Conservation (phyloP, 2,888 invertebrate species). For the Oxycera nigricornis region DNA sequence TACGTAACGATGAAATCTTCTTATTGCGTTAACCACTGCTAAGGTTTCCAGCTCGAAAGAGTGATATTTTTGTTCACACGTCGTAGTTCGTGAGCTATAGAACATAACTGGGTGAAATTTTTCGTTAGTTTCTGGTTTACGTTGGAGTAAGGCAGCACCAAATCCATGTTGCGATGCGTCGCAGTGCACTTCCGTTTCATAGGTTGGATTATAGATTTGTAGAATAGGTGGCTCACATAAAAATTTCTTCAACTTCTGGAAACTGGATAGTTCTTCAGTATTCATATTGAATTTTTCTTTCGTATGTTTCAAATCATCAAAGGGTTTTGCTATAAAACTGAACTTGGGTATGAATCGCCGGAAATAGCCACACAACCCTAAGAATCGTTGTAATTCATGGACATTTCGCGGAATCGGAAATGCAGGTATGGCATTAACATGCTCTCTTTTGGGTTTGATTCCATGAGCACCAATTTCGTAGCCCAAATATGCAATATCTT, state of each 20-base stretch:
- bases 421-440: neutral
- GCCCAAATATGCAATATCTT: too few relatives aligned
- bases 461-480: too few relatives aligned
- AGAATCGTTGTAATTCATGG: neutral
- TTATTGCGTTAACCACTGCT: neutral
- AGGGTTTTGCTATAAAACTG: constrained; percentile 48
- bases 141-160: constrained; percentile 1
- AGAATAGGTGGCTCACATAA: neutral
- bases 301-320: constrained; percentile 48
- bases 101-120: neutral
- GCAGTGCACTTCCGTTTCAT: neutral
- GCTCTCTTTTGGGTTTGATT: neutral
- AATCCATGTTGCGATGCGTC: neutral
- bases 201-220: neutral
- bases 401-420: neutral
- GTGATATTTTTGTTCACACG: neutral
- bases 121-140: neutral
- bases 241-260: too few relatives aligned
- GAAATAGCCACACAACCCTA: neutral
- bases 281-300: constrained; percentile 40
- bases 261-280: neutral
- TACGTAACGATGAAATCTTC: neutral
- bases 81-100: neutral
- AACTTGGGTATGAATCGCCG: constrained; percentile 39
- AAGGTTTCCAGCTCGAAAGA: constrained; percentile 8